Percentiles rank a stretch among this genome's conserved stretches.
phyloP scores from a whole-genome alignment of 2,113 vertebrate species.

The Taxidea taxus region DNA sequence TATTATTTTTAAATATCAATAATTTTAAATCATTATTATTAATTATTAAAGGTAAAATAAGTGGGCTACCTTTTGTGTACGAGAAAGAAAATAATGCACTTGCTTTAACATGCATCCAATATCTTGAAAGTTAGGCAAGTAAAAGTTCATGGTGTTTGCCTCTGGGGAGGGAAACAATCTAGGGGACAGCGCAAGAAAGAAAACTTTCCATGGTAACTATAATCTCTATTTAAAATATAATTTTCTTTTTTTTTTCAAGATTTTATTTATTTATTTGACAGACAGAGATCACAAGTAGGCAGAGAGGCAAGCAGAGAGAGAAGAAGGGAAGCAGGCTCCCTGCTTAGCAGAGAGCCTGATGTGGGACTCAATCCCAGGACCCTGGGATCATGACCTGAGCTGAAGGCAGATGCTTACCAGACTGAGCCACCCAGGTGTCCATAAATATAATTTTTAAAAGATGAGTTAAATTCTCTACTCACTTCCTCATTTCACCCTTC shows the following conservation, averaged over 20 bases:
- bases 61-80: background rate
- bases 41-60: background rate
- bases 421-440: background rate
- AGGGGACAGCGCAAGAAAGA: background rate
- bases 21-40: background rate
- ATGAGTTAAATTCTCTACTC: background rate
- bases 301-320: too few relatives aligned
- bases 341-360: too few relatives aligned
- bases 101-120: background rate
- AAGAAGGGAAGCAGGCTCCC: too few relatives aligned
- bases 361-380: too few relatives aligned
- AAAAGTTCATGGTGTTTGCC: background rate
- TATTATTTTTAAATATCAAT: background rate
- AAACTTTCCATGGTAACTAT: background rate
- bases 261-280: too few relatives aligned
- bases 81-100: background rate
- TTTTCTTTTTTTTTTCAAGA: background rate
- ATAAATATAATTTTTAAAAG: conserved; percentile 5
- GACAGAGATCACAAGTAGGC: too few relatives aligned
- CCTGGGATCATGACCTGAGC: too few relatives aligned
- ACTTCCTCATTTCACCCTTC: background rate
- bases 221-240: conserved; percentile 14
- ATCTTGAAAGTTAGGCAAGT: background rate
- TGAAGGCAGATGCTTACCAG: too few relatives aligned
- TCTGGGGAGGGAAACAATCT: background rate